These are phyloP conservation scores for Mamestra configurata DNA, from an alignment of 1,140 invertebrate genomes.

Conservation along the genomic window DNA sequence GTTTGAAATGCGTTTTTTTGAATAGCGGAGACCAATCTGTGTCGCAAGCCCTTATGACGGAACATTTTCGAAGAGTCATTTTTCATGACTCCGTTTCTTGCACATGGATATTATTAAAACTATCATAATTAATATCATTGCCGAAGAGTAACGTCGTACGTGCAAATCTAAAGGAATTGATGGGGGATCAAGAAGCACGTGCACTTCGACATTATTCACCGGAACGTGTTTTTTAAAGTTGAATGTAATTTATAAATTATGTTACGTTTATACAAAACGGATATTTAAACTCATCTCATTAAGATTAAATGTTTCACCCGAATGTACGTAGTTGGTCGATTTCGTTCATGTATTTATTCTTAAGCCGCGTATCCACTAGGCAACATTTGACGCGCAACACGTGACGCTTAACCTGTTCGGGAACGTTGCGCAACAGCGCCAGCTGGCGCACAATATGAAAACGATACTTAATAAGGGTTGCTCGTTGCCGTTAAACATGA, in stretches of 20 bases:
- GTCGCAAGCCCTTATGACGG: neutral
- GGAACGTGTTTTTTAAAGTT: neutral
- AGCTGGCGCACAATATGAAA: no score
- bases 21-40: neutral
- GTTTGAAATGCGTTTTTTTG: neutral
- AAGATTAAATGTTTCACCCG: conserved; percentile 57
- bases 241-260: conserved; percentile 37
- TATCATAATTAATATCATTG: conserved; percentile 12
- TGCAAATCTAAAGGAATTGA: conserved; percentile 23
- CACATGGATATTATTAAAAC: neutral
- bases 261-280: conserved; percentile 30
- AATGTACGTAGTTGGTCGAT: conserved; percentile 43
- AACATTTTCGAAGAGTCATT: conserved; percentile 11
- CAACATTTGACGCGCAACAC: no score
- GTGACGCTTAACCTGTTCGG: no score
- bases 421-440: no score
- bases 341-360: conserved; percentile 50
- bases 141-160: conserved; percentile 21
- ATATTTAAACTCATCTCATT: conserved; percentile 52
- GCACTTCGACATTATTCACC: conserved; percentile 27
- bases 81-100: neutral
- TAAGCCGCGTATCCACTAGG: no score
- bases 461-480: no score
- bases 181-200: neutral
- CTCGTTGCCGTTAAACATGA: no score